Percentiles rank a stretch among this genome's conserved stretches.
Conservation (phyloP, 1,140 invertebrate genomes). For the Lordiphosa collinella region DNA sequence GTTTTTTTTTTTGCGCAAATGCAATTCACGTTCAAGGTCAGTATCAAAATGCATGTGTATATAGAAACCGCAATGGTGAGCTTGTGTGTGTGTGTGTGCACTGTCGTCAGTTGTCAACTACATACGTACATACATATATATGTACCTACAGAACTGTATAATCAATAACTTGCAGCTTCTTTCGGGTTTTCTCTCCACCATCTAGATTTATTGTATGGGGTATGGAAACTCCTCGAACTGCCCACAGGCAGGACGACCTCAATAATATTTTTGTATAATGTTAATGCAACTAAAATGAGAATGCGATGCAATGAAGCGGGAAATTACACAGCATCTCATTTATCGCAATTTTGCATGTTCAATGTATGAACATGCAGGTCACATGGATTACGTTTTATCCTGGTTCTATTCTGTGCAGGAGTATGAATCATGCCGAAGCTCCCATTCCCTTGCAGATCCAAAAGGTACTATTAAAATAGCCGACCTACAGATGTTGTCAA, state of each 20-base stretch:
- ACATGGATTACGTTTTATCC: too few species aligned
- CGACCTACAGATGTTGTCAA: too few species aligned
- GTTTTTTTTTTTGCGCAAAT: conserved; percentile 59
- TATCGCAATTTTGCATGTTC: conserved; percentile 9
- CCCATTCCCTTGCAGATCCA: too few species aligned
- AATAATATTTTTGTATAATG: too few species aligned
- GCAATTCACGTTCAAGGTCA: conserved; percentile 79
- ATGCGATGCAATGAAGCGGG: conserved; percentile 54
- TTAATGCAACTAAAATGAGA: conserved; percentile 20
- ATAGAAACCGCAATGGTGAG: conserved; percentile 1
- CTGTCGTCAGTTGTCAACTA: conserved; percentile 64
- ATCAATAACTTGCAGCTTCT: conserved; percentile 62
- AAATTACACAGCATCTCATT: conserved; percentile 39
- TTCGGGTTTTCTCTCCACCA: conserved; percentile 9
- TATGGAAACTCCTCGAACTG: too few species aligned
- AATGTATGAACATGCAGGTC: too few species aligned
- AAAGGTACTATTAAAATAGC: too few species aligned
- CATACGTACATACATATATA: conserved; percentile 15
- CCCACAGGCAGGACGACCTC: too few species aligned
- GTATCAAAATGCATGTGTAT: conserved; percentile 46
- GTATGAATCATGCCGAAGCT: too few species aligned
- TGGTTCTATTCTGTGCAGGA: too few species aligned
- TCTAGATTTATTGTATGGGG: conserved; percentile 21
- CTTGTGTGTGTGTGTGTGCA: conserved; percentile 19
- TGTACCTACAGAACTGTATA: conserved; percentile 20